These are phyloP conservation scores for Mythimna impura DNA, from an alignment of 2,888 invertebrate species.

Conservation along the genomic window DNA sequence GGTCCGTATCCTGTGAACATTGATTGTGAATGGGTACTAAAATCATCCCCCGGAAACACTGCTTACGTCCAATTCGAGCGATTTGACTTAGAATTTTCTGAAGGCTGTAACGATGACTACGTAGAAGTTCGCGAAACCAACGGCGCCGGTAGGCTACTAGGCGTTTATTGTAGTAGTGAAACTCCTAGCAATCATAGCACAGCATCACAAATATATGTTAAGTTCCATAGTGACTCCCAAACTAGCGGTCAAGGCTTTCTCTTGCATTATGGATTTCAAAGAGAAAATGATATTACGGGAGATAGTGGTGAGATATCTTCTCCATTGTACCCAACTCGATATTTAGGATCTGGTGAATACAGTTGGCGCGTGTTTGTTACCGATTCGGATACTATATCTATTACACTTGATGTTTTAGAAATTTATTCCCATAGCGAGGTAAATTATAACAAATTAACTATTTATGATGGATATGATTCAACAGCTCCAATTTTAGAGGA, in stretches of 20 bases:
- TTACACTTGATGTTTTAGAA: conserved; percentile 75
- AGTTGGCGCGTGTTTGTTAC: conserved; percentile 93
- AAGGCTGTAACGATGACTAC: conserved; percentile 95
- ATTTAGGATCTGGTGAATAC: conserved; percentile 83
- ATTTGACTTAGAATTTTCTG: conserved; percentile 93
- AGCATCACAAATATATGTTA: conserved; percentile 92
- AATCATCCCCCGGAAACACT: conserved; percentile 91
- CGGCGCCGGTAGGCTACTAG: conserved; percentile 92
- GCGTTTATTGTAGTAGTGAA: conserved; percentile 93
- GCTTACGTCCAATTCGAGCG: conserved; percentile 92
- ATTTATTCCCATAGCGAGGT: conserved; percentile 74
- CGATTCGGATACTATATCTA: conserved; percentile 68
- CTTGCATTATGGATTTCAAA: conserved; percentile 93
- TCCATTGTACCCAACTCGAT: conserved; percentile 93
- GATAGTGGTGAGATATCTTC: conserved; percentile 93
- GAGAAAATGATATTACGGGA: conserved; percentile 93
- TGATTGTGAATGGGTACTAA: conserved; percentile 93
- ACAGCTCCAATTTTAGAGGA: conserved; percentile 90
- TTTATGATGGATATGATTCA: conserved; percentile 94
- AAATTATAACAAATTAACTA: conserved; percentile 79
- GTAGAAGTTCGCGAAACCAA: conserved; percentile 94
- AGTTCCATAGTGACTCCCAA: conserved; percentile 93
- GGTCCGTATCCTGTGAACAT: conserved; percentile 92
- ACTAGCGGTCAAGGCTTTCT: conserved; percentile 93
- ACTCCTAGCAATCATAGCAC: conserved; percentile 91